A percentile compares a stretch with the other conserved stretches of the same genome.
Evolutionary conservation across 2,113 vertebrate species (phyloP).

Genomic region (Steatornis caripensis): DNA sequence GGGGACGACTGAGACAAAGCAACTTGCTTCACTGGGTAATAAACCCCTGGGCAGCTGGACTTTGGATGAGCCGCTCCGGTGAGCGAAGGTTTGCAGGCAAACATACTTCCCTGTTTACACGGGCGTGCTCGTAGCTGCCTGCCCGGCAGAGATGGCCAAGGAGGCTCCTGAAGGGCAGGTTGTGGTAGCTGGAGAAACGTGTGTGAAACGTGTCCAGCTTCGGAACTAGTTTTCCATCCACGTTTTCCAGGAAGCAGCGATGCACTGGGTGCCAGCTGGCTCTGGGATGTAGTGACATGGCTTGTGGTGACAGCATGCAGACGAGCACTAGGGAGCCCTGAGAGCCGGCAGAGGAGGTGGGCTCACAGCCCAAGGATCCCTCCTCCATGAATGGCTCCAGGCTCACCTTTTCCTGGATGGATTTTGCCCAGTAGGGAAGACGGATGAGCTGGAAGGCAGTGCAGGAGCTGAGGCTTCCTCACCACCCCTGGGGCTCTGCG

Average conservation of each 20-base stretch:
- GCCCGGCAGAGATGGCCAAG: not conserved
- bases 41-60: conserved; percentile 20
- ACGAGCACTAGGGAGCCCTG: not conserved
- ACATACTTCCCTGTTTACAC: not conserved
- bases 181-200: not conserved
- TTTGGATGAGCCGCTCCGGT: conserved; percentile 25
- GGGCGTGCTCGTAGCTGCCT: not conserved
- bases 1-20: not conserved
- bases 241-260: not conserved
- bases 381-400: not conserved
- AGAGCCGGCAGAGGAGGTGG: not conserved
- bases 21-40: not conserved
- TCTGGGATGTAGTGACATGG: not conserved
- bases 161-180: not conserved
- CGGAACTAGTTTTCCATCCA: not conserved
- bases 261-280: not conserved
- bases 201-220: not conserved
- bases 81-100: not conserved
- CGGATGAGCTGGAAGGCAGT: rapidly evolving
- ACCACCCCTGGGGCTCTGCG: not conserved
- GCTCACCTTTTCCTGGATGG: not conserved
- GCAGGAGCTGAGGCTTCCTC: not conserved
- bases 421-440: not conserved
- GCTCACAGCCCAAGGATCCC: not conserved
- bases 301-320: not conserved